Percentiles rank a stretch among this genome's conserved stretches.
These are phyloP conservation scores for Phalacrocorax aristotelis DNA, from an alignment of 2,113 vertebrate species.

Conservation along the genomic window DNA sequence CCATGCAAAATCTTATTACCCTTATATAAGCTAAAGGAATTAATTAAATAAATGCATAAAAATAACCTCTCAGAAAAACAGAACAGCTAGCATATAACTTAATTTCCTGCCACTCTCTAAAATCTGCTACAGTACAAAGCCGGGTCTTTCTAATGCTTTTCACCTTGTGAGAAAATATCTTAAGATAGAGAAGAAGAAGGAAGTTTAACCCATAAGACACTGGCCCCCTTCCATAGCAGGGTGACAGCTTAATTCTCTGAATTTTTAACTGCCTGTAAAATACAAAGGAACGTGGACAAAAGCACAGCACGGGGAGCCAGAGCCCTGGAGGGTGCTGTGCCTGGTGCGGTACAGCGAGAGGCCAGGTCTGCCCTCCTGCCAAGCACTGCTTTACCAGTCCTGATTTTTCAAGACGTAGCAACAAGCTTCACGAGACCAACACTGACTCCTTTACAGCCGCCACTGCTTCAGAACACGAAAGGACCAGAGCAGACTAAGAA, in stretches of 20 bases:
- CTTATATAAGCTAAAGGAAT: conserved; percentile 48
- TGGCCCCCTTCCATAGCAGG: accelerated
- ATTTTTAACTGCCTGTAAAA: background rate
- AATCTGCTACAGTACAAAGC: background rate
- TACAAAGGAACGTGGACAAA: accelerated
- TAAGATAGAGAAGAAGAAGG: background rate
- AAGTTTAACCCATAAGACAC: background rate
- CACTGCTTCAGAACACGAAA: accelerated
- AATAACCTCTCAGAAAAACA: conserved; percentile 39
- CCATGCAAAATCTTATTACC: background rate
- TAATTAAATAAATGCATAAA: conserved; percentile 63
- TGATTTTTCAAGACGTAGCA: background rate
- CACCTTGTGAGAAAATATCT: background rate
- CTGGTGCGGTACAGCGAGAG: background rate
- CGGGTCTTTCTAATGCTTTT: background rate
- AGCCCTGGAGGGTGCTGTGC: background rate
- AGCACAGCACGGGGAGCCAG: background rate
- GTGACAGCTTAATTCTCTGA: background rate
- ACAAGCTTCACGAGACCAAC: background rate
- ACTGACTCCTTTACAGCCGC: background rate
- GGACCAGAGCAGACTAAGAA: background rate
- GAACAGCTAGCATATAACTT: conserved; percentile 9
- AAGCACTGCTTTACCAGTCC: background rate
- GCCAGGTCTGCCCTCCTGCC: background rate
- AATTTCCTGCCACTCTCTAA: conserved; percentile 28